Base-by-base conservation (phyloP, 2,113 vertebrate genomes). In the Aldabrachelys gigantea region DNA sequence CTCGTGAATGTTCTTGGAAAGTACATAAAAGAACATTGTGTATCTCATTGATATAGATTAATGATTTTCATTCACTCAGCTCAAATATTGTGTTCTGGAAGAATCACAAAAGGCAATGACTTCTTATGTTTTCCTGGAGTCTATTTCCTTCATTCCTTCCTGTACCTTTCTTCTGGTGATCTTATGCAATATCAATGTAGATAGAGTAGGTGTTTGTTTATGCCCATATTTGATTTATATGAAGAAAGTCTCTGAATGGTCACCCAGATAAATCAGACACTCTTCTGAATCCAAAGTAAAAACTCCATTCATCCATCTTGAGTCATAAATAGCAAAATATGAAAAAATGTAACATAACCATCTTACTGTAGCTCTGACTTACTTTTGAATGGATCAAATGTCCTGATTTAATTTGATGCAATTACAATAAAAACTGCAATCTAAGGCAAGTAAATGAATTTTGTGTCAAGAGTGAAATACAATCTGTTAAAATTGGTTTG, bases 381-480 rank as follows among this genome's bases (percentile, higher is more conserved):
- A 89, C 84, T 92, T 97, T 96, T 95, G 94, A 94, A 41, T 84
- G 41, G 41, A 87, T 94, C 88, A 52, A 93, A 94, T 85, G 80
- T 65, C 85, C 89, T 82, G 91, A 85, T 95, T 97, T 97, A 97
- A 97, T 98, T 97, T 96, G 95, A 54, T 95, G 90, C 97, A 97
- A 97, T 98, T 97, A 96, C 95, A 97, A 95, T 97, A 97, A 97
- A 97, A 97, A 89, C 94, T 10, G 84, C 97, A 98, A 97, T 97
- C 97, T 92, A 87, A 95, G 93, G 95, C 62, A 0, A 94, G 91
- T 86, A 97, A 97, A 97, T 98, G 96, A 98, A 97, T 97, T 97
- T 97, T 97, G 96, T 98, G 97, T 98, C 97, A 97, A 97, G 97
- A 98, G 97, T 98, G 97, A 98, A 98, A 98, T 98, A 98, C 97